These are phyloP conservation scores for Drosophila parabipectinata DNA, from an alignment of 1,140 invertebrate species.

Conservation along the genomic window DNA sequence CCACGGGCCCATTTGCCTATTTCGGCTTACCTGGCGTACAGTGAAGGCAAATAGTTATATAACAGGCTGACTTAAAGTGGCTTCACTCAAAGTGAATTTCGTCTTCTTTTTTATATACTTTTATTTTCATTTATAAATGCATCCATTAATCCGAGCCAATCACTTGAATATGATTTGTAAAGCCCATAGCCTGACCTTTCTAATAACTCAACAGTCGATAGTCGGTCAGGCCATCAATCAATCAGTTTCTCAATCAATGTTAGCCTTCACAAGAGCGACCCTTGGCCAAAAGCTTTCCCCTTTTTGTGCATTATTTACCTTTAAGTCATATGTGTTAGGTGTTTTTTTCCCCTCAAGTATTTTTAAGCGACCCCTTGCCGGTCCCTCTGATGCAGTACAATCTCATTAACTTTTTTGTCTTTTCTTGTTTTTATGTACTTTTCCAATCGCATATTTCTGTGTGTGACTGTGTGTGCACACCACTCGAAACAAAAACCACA, in stretches of 20 bases:
- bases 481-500: constrained; percentile 47
- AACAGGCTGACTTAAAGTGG: constrained; percentile 18
- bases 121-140: constrained; percentile 13
- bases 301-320: constrained; percentile 45
- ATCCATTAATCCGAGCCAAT: constrained; percentile 10
- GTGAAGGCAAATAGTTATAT: constrained; percentile 44
- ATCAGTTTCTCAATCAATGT: constrained; percentile 27
- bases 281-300: constrained; percentile 48
- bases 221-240: constrained; percentile 30
- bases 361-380: constrained; percentile 7
- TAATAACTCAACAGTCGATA: constrained; percentile 22
- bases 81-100: background rate
- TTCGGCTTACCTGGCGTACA: constrained; percentile 5
- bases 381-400: constrained; percentile 22
- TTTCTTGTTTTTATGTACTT: constrained; percentile 48
- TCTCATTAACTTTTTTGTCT: constrained; percentile 69
- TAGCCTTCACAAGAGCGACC: constrained; percentile 33
- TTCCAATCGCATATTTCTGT: constrained; percentile 27
- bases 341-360: constrained; percentile 13
- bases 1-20: background rate
- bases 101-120: constrained; percentile 1
- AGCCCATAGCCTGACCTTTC: constrained; percentile 28
- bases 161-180: background rate
- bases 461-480: constrained; percentile 31
- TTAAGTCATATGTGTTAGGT: constrained; percentile 23